phyloP scores from a whole-genome alignment of 2,113 vertebrate species.

The Rhineura floridana region DNA sequence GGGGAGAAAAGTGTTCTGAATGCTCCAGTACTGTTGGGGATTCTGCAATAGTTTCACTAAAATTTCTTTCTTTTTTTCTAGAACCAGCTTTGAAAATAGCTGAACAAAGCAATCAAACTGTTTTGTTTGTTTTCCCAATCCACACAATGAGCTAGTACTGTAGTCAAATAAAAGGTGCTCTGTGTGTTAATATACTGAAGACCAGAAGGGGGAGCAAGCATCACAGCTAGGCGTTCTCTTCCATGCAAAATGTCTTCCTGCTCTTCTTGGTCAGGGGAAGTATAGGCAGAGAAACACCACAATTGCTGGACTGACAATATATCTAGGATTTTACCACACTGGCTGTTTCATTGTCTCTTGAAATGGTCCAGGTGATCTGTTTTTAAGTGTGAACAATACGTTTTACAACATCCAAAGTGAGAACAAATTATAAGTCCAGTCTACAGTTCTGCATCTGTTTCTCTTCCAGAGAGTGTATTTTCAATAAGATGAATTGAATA shows the following conservation, averaged over 20 bases:
- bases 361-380: not conserved
- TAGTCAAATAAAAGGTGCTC: not conserved
- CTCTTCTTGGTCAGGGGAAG: not conserved
- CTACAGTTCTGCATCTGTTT: not conserved
- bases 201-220: constrained; percentile 14
- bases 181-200: not conserved
- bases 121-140: not conserved
- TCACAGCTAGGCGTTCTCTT: not conserved
- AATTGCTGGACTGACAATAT: not conserved
- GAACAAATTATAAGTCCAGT: not conserved
- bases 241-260: not conserved
- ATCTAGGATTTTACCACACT: not conserved
- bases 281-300: not conserved
- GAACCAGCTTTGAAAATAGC: not conserved
- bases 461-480: not conserved
- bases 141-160: no score
- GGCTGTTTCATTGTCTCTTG: constrained; percentile 12
- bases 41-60: not conserved
- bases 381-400: not conserved
- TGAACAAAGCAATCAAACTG: not conserved
- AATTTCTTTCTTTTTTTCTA: not conserved
- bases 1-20: not conserved
- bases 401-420: not conserved
- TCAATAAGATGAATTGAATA: not conserved
- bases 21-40: not conserved